Base-by-base conservation (phyloP, 2,888 invertebrate genomes). In the Isoperla grammatica region DNA sequence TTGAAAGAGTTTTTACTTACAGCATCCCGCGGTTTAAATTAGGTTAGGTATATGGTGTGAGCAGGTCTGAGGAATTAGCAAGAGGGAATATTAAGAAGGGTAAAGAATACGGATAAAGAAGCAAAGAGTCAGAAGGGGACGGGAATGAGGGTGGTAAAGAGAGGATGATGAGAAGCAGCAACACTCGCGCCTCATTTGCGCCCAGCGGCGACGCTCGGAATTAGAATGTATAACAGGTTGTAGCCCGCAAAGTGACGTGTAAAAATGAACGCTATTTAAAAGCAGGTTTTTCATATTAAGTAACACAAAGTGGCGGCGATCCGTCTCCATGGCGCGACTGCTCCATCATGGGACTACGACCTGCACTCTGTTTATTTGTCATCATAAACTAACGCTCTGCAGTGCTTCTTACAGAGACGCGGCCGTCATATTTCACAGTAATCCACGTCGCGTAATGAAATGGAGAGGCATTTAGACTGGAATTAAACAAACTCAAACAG, bases 191-290 rank as follows among this genome's bases (percentile, higher is more conserved):
- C 56, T 49, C 60, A 56, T 60, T 60, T 60, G 50, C 20, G 56
- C 60, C 60, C 50, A 22, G 45, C 39, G 48, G 57, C 57, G 39
- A 39, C 19, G 57, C 56, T 19, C 13, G 22, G 56, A 60, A 60
- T 60, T 60, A 60, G 60, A 60, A 60, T 60, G 60, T 60, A 60
- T 60, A 60, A 60, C 60, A 60, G 60, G 60, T 60, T 60, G 56
- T 56, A 49, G 60, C 53, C 53, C 53, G 39, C 53, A 39, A 39
- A 35, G 53, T 37, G 53, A 53, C 53, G 53, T 53, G 53, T 53
- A 53, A 57, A 39, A 49, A 39, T 39, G 57, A 48, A 19, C 37
- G 29, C 39, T 46, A 48, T 46, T 57, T 46, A 46, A 57, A 37
- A 48, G 57, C 35, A 57, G 57, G 39, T 57, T 57, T 57, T 57